phyloP scores from a whole-genome alignment of 2,797 vertebrate genomes.

The Acanthis flammea region DNA sequence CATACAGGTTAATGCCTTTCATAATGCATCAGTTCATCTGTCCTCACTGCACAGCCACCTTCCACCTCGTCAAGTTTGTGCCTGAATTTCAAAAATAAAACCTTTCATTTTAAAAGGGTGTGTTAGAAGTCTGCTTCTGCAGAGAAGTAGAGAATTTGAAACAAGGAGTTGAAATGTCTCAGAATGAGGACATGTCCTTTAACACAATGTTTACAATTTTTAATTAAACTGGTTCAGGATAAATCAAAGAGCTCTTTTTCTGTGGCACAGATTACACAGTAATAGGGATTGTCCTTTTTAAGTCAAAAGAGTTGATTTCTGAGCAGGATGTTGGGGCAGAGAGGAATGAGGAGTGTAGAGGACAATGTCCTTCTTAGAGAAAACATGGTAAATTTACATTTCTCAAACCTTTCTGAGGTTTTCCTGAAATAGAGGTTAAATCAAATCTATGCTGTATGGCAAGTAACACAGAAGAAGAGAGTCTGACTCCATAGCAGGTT shows the following conservation, averaged over 20 bases:
- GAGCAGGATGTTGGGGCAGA: not conserved
- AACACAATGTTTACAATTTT: not conserved
- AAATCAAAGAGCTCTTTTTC: not conserved
- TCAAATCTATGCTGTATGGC: not conserved
- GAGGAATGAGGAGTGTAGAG: not conserved
- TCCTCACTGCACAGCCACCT: not conserved
- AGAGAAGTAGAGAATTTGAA: not conserved
- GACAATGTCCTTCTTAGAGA: not conserved
- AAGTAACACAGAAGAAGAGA: not conserved
- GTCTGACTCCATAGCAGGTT: not conserved
- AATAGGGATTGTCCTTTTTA: not conserved
- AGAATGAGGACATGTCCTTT: not conserved
- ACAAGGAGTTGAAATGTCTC: not conserved
- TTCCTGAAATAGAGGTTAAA: not conserved
- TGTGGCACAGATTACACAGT: not conserved
- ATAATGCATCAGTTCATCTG: not conserved
- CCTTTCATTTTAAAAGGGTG: not conserved
- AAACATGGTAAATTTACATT: not conserved
- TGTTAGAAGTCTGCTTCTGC: not conserved
- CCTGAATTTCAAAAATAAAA: not conserved
- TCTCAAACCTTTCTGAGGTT: not conserved
- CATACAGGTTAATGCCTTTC: not conserved
- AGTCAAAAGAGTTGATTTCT: not conserved
- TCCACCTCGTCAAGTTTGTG: not conserved
- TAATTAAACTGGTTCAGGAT: not conserved